A percentile compares a stretch with the other conserved stretches of the same genome.
phyloP scores from a whole-genome alignment of 1,140 invertebrate species.

The Pogonognathellus flavescens region DNA sequence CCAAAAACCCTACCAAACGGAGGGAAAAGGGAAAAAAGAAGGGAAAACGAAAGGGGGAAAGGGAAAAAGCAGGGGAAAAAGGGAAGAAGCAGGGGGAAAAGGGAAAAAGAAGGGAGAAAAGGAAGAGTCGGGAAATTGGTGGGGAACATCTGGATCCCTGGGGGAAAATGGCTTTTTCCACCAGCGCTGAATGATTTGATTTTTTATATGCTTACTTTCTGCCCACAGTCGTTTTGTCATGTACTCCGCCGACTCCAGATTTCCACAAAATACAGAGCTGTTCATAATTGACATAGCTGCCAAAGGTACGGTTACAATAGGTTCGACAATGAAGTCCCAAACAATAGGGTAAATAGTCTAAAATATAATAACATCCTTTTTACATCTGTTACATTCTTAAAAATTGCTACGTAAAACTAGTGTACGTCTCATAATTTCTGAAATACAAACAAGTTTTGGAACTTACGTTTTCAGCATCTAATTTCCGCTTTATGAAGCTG shows the following conservation, averaged over 20 bases:
- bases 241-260: conserved; percentile 33
- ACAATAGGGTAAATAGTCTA: conserved; percentile 41
- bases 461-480: conserved; percentile 42
- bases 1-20: too few species aligned
- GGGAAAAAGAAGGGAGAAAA: too few species aligned
- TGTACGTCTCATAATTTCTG: too few species aligned
- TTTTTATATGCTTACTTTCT: conserved; percentile 52
- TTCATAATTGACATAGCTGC: conserved; percentile 66
- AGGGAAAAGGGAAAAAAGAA: too few species aligned
- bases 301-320: conserved; percentile 61
- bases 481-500: conserved; percentile 60
- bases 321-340: conserved; percentile 65
- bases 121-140: background rate
- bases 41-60: too few species aligned
- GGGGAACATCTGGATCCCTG: background rate
- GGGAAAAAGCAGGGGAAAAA: too few species aligned
- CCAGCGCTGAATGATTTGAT: too few species aligned
- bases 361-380: background rate
- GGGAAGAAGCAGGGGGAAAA: too few species aligned
- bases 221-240: conserved; percentile 23
- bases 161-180: too few species aligned
- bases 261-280: conserved; percentile 64
- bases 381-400: background rate
- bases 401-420: too few species aligned
- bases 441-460: too few species aligned